Base-by-base conservation (phyloP, 2,797 vertebrate genomes). In the Pachyuromys duprasi region DNA sequence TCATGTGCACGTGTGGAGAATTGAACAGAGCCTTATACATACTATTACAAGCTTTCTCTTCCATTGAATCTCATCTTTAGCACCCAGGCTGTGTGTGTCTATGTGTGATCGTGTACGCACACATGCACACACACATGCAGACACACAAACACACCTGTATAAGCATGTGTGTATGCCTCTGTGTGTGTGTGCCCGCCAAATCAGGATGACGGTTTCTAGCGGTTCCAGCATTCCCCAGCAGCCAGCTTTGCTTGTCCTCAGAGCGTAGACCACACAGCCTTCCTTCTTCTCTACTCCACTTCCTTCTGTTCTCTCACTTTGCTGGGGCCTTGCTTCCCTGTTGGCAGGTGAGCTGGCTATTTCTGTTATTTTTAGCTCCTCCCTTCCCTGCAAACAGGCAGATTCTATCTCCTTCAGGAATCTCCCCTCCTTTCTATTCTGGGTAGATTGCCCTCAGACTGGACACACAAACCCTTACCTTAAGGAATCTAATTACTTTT, bases 401-500 rank as follows among this genome's bases (percentile, higher is more conserved):
- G 74, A 75, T 76, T 91, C 22, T 72, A 31, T 53, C 33, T 86
- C 36, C 24, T 80, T 93, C 42, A 83, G 55, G 65, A 91, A 60
- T 83, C 15, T 39, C 15, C 8, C 33, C 24, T 86, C 49, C 55
- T 83, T 62, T 95, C 53, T 31, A 33, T 84, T 93, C 75, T 78
- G 49, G 57, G 78, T 63, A 63, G 86, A 7, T 55, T 88, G 60
- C 31, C 81, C 62, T 91, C 31, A 28, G 28, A 94, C 60, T 95
- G 69, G 60, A 60, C 33, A 78, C 15, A 93, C n/a, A n/a, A 33
- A 33, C 14, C 89, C 26, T 93, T 60, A 78, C 55, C 55, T 89
- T 60, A 91, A 94, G 72, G 65, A 92, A 79, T 93, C 80, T 74
- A 91, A 83, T 88, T 76, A 84, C 14, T 57, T 90, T 86, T 96